Base-by-base conservation (phyloP, 2,888 invertebrate species). In the Cephonodes hylas region DNA sequence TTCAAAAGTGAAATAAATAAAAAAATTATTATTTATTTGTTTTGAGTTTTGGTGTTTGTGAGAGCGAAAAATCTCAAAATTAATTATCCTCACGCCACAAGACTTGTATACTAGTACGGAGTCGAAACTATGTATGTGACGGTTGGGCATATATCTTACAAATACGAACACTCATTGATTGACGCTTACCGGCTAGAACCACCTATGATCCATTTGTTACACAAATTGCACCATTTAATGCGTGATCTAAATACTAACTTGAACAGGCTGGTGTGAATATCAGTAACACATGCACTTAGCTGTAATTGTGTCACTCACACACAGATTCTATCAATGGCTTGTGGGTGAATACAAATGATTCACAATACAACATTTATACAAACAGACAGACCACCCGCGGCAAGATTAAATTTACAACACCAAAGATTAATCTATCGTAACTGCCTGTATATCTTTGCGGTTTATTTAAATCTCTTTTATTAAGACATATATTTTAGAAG, bases 161-260 rank as follows among this genome's bases (percentile, higher is more conserved):
- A 13, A 13, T 31, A 56, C 15, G 8, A 56, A 27, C 27, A 3
- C 27, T 1, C 10, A 31, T 8, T 31, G 1, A 31, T n/a, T n/a
- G 10, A 31, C 5, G 1, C 10, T 38, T 42, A 58, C 5, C 6
- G 23, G 38, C 25, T 58, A 23, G 15, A 63, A 65, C 65, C 59
- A 58, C 56, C 64, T 64, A 68, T 73, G 64, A 65, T 64, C 61
- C 57, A 45, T 34, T 60, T 63, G 71, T 68, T 62, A 64, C 64
- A 59, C 59, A 64, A 71, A 67, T 75, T 75, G 69, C 75, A 75
- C 74, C 73, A 75, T 64, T 69, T 70, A 67, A 58, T 58, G 42
- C 74, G 75, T 74, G 75, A 5, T 57, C 59, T 64, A 63, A 75
- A 75, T 75, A 63, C 66, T 64, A 59, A 63, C 20, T 15, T 53